Conservation (phyloP, 2,888 invertebrate genomes). For the Hydrotaea diabolus region DNA sequence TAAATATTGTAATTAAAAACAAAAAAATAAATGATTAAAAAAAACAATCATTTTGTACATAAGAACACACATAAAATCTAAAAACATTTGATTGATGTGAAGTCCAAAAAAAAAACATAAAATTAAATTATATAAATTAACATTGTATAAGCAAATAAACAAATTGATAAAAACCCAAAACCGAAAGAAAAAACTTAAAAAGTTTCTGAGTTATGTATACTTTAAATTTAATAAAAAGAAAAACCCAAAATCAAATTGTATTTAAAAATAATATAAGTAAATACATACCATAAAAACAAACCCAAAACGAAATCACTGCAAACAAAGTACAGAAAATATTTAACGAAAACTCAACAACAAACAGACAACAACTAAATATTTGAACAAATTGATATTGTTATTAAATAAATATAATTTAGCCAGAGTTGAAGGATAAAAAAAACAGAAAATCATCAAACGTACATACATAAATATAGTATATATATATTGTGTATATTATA, state of each 20-base stretch:
- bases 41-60: too few relatives aligned
- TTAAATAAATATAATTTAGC: slow-evolving; percentile 1
- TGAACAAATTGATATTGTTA: slow-evolving; percentile 50
- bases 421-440: too few relatives aligned
- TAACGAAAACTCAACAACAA: background rate
- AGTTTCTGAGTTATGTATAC: slow-evolving; percentile 44
- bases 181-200: slow-evolving; percentile 27
- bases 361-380: slow-evolving; percentile 16
- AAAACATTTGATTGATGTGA: too few relatives aligned
- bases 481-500: background rate
- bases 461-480: background rate
- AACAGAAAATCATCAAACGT: background rate
- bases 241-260: slow-evolving; percentile 6
- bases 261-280: too few relatives aligned
- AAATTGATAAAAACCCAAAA: slow-evolving; percentile 11
- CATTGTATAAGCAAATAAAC: background rate
- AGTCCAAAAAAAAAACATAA: too few relatives aligned
- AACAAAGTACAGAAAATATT: slow-evolving; percentile 18
- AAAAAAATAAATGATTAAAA: too few relatives aligned
- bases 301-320: background rate
- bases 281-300: too few relatives aligned
- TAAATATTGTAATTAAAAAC: too few relatives aligned
- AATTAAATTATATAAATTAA: background rate
- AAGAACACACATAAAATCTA: too few relatives aligned
- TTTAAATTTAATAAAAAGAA: slow-evolving; percentile 27